phyloP scores from a whole-genome alignment of 2,797 vertebrate species.

The Notoglanidium macrostoma region DNA sequence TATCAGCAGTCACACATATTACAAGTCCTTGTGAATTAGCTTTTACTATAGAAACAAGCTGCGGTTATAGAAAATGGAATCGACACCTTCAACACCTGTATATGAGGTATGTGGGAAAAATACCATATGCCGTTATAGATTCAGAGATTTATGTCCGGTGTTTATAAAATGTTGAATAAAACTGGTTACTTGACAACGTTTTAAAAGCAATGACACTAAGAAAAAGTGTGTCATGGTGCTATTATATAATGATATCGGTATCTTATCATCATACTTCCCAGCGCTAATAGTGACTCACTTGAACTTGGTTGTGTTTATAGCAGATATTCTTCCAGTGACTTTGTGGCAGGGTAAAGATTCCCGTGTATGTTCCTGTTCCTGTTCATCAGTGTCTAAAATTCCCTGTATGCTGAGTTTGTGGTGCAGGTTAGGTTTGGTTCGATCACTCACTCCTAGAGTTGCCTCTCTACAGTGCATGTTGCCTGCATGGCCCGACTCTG shows the following conservation, averaged over 20 bases:
- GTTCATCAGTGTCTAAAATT: not conserved
- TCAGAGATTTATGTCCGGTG: not conserved
- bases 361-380: not conserved
- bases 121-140: not conserved
- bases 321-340: not conserved
- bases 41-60: not conserved
- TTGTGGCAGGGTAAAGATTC: not conserved
- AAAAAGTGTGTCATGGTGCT: not conserved
- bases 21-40: not conserved
- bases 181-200: not conserved
- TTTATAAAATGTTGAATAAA: not conserved
- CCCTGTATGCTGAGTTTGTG: not conserved
- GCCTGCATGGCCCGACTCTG: not conserved
- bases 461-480: slow-evolving; percentile 4
- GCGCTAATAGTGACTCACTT: not conserved
- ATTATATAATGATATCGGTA: not conserved
- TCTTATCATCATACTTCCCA: not conserved
- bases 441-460: slow-evolving; percentile 16
- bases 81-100: not conserved
- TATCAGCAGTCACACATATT: not conserved
- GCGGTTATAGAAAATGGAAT: not conserved
- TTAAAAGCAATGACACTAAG: not conserved
- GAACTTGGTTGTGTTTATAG: not conserved
- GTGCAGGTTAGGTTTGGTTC: slow-evolving; percentile 22
- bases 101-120: not conserved